Evolutionary conservation across 37 sponge, comb jelly and placozoan genomes (phyloP).

Genomic region (Beroe ovata): DNA sequence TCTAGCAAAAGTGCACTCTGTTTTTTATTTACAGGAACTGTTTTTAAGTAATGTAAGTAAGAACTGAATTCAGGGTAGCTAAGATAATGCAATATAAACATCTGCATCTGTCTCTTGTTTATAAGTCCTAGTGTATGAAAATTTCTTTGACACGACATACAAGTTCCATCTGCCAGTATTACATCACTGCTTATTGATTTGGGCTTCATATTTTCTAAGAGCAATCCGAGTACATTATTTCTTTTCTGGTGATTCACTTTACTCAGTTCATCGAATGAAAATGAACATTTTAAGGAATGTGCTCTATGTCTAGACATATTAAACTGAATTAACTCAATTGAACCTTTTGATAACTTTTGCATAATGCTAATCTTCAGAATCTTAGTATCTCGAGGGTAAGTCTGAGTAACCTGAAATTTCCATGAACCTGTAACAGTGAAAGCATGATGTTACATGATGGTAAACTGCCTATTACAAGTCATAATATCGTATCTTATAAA

Average conservation of each 20-base stretch:
- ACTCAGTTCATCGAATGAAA: not conserved
- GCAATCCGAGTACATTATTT: not conserved
- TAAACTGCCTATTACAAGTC: no score
- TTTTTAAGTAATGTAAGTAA: not conserved
- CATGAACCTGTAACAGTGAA: no score
- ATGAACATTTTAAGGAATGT: no score
- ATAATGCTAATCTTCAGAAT: no score
- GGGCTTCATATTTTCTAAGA: not conserved
- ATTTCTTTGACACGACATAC: constrained; percentile 1
- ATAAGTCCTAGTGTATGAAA: constrained; percentile 7
- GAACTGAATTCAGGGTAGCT: not conserved
- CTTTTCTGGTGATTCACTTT: not conserved
- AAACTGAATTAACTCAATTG: no score
- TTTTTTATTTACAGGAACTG: not conserved
- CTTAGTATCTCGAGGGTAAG: no score
- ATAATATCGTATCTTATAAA: no score
- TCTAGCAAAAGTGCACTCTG: not conserved
- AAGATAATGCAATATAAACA: not conserved
- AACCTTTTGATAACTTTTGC: no score
- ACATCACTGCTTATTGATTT: not conserved
- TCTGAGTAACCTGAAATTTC: no score
- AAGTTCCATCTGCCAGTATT: not conserved
- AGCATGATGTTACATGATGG: no score
- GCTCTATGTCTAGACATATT: no score
- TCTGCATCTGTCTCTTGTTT: not conserved